Percentiles rank a stretch among this genome's conserved stretches.
phyloP scores from a whole-genome alignment of 2,113 vertebrate genomes.

The Petromus typicus region DNA sequence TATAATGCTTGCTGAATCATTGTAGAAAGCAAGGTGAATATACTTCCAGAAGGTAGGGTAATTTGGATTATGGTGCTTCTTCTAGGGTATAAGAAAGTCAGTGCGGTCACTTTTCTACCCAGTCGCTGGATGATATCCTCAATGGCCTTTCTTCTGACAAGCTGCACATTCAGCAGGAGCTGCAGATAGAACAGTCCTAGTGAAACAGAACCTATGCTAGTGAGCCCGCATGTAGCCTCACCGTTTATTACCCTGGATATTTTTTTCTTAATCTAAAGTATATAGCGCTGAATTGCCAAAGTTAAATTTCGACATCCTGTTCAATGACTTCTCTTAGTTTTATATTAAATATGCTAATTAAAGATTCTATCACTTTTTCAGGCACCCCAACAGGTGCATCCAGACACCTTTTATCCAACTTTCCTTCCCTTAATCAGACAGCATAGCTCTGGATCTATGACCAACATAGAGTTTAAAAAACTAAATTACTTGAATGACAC shows the following conservation, averaged over 20 bases:
- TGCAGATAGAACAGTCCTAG: not conserved
- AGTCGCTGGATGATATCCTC: not conserved
- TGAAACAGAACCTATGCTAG: not conserved
- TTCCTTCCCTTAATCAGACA: not conserved
- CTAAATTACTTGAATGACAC: not conserved
- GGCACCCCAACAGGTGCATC: no score
- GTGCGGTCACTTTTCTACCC: no score
- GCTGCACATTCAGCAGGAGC: not conserved
- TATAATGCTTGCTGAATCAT: not conserved
- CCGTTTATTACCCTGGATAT: not conserved
- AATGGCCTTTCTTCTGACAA: not conserved
- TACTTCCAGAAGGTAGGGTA: not conserved
- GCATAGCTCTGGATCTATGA: not conserved
- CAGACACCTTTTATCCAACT: not conserved
- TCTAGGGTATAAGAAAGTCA: not conserved
- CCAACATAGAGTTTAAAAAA: not conserved
- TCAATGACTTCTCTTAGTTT: not conserved
- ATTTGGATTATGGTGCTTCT: not conserved
- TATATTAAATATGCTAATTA: not conserved
- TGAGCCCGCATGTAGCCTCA: not conserved
- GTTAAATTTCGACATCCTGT: not conserved
- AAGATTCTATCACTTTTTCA: not conserved
- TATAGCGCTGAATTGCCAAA: not conserved
- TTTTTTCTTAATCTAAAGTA: not conserved
- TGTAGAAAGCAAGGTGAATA: not conserved